These are phyloP conservation scores for Ptychochromis oligacanthus DNA, from an alignment of 2,113 vertebrate genomes.

Conservation along the genomic window DNA sequence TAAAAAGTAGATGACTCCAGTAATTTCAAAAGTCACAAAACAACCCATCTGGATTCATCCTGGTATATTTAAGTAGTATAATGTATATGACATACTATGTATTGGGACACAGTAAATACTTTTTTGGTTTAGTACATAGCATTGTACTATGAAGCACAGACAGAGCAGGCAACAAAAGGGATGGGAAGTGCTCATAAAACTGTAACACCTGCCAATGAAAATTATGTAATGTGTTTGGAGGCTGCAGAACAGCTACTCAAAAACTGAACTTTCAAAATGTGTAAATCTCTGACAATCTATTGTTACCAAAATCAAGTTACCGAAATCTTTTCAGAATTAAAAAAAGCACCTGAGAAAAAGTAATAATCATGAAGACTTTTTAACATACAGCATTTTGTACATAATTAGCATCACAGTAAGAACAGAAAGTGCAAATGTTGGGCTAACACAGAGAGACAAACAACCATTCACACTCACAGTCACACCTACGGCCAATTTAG, in stretches of 20 bases:
- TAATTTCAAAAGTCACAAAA: neutral
- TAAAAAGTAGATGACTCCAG: neutral
- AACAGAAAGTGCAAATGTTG: neutral
- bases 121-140: neutral
- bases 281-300: neutral
- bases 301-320: neutral
- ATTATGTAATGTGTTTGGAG: neutral
- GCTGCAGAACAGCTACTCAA: neutral
- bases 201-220: neutral
- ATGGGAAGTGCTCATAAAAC: neutral
- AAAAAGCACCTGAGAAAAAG: neutral
- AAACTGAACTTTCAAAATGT: neutral
- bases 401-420: neutral
- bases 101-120: neutral
- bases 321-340: neutral
- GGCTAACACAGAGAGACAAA: too few species aligned
- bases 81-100: neutral
- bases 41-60: accelerated
- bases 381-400: neutral
- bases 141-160: neutral
- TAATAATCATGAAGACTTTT: neutral
- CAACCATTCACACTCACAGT: too few species aligned
- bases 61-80: neutral
- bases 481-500: too few species aligned
- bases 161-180: neutral